These are phyloP conservation scores for Unio delphinus DNA, from an alignment of 2,888 invertebrate species.

Conservation along the genomic window DNA sequence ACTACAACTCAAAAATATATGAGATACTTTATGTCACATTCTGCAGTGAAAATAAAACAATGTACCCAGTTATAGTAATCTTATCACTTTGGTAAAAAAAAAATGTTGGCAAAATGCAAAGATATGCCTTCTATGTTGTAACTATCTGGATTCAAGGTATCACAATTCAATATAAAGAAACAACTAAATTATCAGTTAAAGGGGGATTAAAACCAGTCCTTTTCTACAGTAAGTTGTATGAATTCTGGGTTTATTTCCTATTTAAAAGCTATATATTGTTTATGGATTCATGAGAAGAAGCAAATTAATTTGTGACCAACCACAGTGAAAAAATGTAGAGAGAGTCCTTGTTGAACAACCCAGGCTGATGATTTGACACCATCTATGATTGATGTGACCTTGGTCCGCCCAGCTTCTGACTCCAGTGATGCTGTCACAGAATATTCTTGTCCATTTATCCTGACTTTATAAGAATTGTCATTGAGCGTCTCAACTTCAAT, in stretches of 20 bases:
- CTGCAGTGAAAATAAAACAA: too few relatives aligned
- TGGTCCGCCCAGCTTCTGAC: conserved; percentile 40
- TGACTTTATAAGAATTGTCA: conserved; percentile 42
- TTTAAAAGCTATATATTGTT: too few relatives aligned
- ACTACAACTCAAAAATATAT: not conserved
- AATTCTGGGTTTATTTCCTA: too few relatives aligned
- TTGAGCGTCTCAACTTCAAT: conserved; percentile 44
- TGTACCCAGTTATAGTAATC: too few relatives aligned
- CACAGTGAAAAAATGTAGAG: conserved; percentile 78
- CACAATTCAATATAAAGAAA: too few relatives aligned
- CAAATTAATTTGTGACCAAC: conserved; percentile 33
- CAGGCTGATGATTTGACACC: conserved; percentile 75
- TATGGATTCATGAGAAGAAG: too few relatives aligned
- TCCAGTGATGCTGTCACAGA: conserved; percentile 48
- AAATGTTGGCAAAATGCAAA: not conserved
- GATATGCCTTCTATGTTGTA: too few relatives aligned
- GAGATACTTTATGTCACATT: not conserved
- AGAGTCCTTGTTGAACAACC: conserved; percentile 76
- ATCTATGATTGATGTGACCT: conserved; percentile 69
- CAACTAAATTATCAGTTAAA: too few relatives aligned
- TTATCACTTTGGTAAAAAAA: too few relatives aligned
- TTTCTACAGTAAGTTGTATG: too few relatives aligned
- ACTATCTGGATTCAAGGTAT: too few relatives aligned
- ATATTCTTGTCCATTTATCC: conserved; percentile 41
- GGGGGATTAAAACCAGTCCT: too few relatives aligned